Evolutionary conservation across 2,113 vertebrate genomes (phyloP).

Genomic region (Centropristis striata): DNA sequence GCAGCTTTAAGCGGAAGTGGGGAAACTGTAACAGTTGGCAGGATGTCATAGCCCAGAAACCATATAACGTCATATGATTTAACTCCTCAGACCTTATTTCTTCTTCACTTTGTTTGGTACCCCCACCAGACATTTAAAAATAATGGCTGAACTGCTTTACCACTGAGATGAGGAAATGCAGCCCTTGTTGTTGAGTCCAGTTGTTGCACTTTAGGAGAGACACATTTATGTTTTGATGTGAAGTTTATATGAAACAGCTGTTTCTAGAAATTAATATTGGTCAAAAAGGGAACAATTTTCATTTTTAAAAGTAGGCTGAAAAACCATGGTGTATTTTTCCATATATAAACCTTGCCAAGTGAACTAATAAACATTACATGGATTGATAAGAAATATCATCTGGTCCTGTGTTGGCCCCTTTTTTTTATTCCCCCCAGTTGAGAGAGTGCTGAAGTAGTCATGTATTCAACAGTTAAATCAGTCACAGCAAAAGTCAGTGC

Average conservation of each 20-base stretch:
- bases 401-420: constrained; percentile 33
- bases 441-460: constrained; percentile 9
- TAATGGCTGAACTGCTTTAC: constrained; percentile 61
- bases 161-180: constrained; percentile 50
- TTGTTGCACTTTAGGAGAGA: constrained; percentile 10
- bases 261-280: background rate
- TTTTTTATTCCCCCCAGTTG: constrained; percentile 3
- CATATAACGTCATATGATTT: constrained; percentile 69
- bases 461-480: background rate
- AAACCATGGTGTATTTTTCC: constrained; percentile 22
- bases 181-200: background rate
- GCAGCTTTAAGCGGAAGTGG: constrained; percentile 68
- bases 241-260: background rate
- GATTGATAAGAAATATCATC: constrained; percentile 50
- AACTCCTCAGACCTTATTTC: constrained; percentile 60
- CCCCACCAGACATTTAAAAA: constrained; percentile 61
- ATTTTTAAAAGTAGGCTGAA: constrained; percentile 6
- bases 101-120: constrained; percentile 59
- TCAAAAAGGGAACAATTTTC: background rate
- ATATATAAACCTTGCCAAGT: constrained; percentile 24
- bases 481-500: background rate
- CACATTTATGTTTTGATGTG: constrained; percentile 13
- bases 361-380: constrained; percentile 36
- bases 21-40: constrained; percentile 70
- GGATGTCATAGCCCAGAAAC: constrained; percentile 67